Evolutionary conservation across 2,797 vertebrate species (phyloP), one percentile per base, ranked within the genome.

Genomic region (Cetoscarus ocellatus): DNA sequence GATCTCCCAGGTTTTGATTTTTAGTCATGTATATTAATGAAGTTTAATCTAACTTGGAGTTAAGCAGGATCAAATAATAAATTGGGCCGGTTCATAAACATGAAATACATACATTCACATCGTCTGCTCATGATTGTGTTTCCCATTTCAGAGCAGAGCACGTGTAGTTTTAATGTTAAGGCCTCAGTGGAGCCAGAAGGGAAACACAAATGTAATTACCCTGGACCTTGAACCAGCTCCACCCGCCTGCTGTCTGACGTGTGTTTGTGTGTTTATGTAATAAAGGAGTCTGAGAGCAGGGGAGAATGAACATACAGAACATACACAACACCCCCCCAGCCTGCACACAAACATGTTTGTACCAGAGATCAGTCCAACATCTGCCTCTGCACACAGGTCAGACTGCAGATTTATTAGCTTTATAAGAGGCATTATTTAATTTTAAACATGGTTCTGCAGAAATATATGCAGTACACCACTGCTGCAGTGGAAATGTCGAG

Each of bases 161-260:
- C 7, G 0, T 1, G 6, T 0, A 13, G n/a, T n/a, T 42, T 34
- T 13, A 8, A 8, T 43, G 10, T 27, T 13, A 6, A 55, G n/a
- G 44, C 10, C 18, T 1, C 40, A 14, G 18, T 19, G 52, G 35
- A 58, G 48, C 6, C 10, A 8, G 44, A 55, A 5, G 52, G 36
- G 49, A 57, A 53, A 48, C 45, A 10, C 6, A 39, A 1, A 11
- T 61, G 27, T 52, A 43, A 58, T 51, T 15, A 53, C 45, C 19
- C 0, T 50, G 69, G 61, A 70, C 62, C 34, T 57, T 70, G 53
- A 52, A 48, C 73, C 35, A 0, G 13, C 14, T 19, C 9, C 0
- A 35, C 12, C 35, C 39, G 13, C 10, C 13, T 53, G 48, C 53
- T 42, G 43, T 1, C 6, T 42, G 18, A 48, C 43, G 7, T 15